Conservation (phyloP, 2,888 invertebrate species). For the Drosophila monieri region DNA sequence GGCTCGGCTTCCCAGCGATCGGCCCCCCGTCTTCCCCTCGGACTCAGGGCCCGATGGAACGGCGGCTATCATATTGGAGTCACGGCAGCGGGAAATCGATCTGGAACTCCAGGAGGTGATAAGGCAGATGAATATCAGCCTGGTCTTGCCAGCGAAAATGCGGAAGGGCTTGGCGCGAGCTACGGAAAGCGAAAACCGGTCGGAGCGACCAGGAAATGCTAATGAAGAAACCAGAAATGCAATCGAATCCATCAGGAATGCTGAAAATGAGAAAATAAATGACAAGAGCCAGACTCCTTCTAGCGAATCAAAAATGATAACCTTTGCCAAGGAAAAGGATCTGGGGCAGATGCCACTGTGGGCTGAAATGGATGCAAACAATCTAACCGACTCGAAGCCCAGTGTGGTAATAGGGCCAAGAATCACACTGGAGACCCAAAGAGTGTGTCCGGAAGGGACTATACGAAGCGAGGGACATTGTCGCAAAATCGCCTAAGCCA, state of each 20-base stretch:
- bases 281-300: too few relatives aligned
- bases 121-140: slow-evolving; percentile 4
- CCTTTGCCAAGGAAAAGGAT: slow-evolving; percentile 10
- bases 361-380: background rate
- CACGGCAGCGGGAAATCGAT: slow-evolving; percentile 19
- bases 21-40: slow-evolving; percentile 22
- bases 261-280: background rate
- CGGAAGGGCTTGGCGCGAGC: background rate
- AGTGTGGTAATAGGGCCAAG: slow-evolving; percentile 40
- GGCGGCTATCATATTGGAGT: background rate
- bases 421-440: slow-evolving; percentile 56
- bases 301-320: slow-evolving; percentile 31
- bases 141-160: background rate
- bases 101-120: slow-evolving; percentile 2
- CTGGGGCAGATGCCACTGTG: slow-evolving; percentile 12
- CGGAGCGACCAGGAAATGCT: slow-evolving; percentile 9
- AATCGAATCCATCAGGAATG: background rate
- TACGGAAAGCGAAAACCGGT: slow-evolving; percentile 4
- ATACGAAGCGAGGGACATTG: slow-evolving; percentile 43
- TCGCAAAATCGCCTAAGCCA: slow-evolving; percentile 50
- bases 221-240: background rate
- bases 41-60: slow-evolving; percentile 2
- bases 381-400: background rate
- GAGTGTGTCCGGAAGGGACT: slow-evolving; percentile 48
- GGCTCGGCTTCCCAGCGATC: slow-evolving; percentile 23